Percentiles rank a stretch among this genome's conserved stretches.
Conservation (phyloP, 2,888 invertebrate genomes). For the Ischnus inquisitorius region DNA sequence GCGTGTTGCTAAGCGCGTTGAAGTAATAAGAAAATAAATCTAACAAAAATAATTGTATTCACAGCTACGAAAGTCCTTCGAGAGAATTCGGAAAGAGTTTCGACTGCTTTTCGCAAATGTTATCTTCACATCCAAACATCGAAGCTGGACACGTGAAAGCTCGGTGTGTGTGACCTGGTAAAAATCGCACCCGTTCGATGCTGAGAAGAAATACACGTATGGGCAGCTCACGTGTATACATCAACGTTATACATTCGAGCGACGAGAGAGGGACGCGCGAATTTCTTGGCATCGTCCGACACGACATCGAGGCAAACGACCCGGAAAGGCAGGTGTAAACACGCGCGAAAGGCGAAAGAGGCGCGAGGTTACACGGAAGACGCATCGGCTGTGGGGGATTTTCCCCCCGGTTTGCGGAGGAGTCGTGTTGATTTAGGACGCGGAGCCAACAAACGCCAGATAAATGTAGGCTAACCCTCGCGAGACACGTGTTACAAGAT, state of each 20-base stretch:
- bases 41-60: background rate
- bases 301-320: slow-evolving; percentile 70
- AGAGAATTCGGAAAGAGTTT: background rate
- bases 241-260: background rate
- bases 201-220: background rate
- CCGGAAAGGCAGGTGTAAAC: slow-evolving; percentile 76
- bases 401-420: slow-evolving; percentile 24
- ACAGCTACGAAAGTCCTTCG: background rate
- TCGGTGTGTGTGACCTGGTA: background rate
- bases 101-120: slow-evolving; percentile 14
- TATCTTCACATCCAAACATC: slow-evolving; percentile 2
- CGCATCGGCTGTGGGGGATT: slow-evolving; percentile 7
- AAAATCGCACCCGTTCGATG: background rate
- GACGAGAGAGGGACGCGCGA: slow-evolving; percentile 34
- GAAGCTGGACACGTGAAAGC: slow-evolving; percentile 2
- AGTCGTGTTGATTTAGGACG: slow-evolving; percentile 80
- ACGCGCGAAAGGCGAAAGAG: slow-evolving; percentile 66
- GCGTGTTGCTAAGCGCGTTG: no score
- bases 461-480: slow-evolving; percentile 76
- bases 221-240: background rate
- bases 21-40: no score
- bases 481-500: slow-evolving; percentile 77
- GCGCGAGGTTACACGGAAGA: background rate
- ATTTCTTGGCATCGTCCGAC: slow-evolving; percentile 48
- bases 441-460: slow-evolving; percentile 72